Conservation (phyloP, 1,140 invertebrate species). For the Drosophila rhopaloa region DNA sequence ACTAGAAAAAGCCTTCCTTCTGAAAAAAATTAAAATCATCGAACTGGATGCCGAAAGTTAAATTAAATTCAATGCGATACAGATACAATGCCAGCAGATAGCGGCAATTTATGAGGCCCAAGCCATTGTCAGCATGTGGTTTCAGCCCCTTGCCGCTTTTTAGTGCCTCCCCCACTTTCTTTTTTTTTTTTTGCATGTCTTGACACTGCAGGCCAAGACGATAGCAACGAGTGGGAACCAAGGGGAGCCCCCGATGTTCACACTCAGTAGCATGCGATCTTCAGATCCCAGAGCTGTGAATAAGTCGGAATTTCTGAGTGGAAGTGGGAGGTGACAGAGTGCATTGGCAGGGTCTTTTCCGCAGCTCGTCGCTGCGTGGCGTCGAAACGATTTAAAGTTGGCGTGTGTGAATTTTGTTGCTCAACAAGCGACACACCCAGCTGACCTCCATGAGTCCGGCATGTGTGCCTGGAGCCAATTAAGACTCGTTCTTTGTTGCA, state of each 20-base stretch:
- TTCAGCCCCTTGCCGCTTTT: not conserved
- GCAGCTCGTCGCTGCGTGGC: conserved; percentile 54
- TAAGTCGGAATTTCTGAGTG: not conserved
- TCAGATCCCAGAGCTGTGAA: conserved; percentile 52
- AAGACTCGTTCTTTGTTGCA: conserved; percentile 1
- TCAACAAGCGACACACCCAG: not conserved
- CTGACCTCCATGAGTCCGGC: not conserved
- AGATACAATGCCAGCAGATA: conserved; percentile 54
- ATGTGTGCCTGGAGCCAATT: not conserved
- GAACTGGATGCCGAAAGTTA: conserved; percentile 50
- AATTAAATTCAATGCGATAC: conserved; percentile 66
- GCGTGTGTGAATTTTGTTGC: conserved; percentile 43
- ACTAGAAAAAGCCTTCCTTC: conserved; percentile 13
- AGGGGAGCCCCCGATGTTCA: conserved; percentile 60
- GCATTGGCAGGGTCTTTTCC: conserved; percentile 1
- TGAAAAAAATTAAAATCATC: conserved; percentile 45
- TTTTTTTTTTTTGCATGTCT: conserved; percentile 50
- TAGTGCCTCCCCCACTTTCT: not conserved
- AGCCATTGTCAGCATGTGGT: conserved; percentile 68
- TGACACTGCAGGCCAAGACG: conserved; percentile 47
- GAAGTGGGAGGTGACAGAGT: not conserved
- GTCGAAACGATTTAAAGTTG: conserved; percentile 66
- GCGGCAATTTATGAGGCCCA: conserved; percentile 69
- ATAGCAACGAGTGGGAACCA: not conserved
- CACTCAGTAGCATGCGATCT: conserved; percentile 70